These are phyloP conservation scores for Pristionchus exspectatus DNA, from an alignment of 2,888 invertebrate species.

Conservation along the genomic window DNA sequence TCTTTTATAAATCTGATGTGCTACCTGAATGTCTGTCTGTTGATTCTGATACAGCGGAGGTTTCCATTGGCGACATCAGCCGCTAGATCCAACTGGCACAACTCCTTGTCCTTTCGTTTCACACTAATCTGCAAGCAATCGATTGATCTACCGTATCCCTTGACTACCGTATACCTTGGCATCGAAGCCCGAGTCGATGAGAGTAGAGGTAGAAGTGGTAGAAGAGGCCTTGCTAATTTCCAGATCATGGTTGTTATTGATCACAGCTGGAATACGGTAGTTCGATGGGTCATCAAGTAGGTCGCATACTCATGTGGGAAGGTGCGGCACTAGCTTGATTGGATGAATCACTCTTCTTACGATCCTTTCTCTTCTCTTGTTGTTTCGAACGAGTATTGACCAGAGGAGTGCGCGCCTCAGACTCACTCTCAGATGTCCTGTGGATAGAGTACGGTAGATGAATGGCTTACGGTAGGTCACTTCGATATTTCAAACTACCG, in stretches of 20 bases:
- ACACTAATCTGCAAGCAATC: background rate
- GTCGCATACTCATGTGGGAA: background rate
- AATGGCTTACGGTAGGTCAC: background rate
- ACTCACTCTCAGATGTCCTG: background rate
- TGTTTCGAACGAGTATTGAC: background rate
- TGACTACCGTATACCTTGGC: conserved; percentile 5
- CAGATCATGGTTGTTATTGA: conserved; percentile 1
- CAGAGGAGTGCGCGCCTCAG: background rate
- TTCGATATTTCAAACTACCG: background rate
- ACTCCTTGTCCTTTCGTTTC: conserved; percentile 20
- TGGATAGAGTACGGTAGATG: background rate
- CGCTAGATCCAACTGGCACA: conserved; percentile 15
- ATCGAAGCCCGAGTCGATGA: conserved; percentile 25
- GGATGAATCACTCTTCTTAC: background rate
- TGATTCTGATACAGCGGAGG: background rate
- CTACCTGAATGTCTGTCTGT: conserved; percentile 20
- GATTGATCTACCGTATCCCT: background rate
- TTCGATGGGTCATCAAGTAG: background rate
- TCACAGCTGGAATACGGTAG: background rate
- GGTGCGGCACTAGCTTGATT: background rate
- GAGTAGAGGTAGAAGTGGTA: background rate
- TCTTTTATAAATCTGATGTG: background rate
- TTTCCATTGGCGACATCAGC: conserved; percentile 15
- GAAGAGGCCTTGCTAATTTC: background rate
- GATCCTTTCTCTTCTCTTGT: background rate